Evolutionary conservation across 2,888 invertebrate genomes (phyloP).

Genomic region (Bembecia ichneumoniformis): DNA sequence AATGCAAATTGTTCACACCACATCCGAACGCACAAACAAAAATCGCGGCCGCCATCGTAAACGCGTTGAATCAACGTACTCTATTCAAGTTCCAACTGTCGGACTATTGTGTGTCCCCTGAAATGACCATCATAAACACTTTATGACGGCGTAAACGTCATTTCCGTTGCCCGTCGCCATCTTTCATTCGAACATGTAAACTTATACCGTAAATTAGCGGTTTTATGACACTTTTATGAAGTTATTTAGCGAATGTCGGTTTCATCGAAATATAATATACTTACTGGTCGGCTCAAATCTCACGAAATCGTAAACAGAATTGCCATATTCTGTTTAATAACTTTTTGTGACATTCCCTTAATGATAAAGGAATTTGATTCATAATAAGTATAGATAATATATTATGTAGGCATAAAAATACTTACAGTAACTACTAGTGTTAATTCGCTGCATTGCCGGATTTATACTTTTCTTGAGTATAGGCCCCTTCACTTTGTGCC

Average conservation of each 20-base stretch:
- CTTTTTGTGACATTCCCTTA: too few species aligned
- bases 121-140: conserved; percentile 10
- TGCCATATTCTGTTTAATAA: too few species aligned
- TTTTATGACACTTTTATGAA: conserved; percentile 19
- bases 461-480: too few species aligned
- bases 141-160: conserved; percentile 16
- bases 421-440: too few species aligned
- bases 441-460: too few species aligned
- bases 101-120: background rate
- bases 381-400: too few species aligned
- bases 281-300: conserved; percentile 6
- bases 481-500: too few species aligned
- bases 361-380: too few species aligned
- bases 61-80: background rate
- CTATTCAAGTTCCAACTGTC: background rate
- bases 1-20: background rate
- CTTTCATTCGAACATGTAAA: conserved; percentile 13
- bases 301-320: too few species aligned
- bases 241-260: conserved; percentile 16
- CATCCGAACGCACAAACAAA: background rate
- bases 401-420: too few species aligned
- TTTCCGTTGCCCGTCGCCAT: conserved; percentile 4
- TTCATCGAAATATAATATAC: too few species aligned
- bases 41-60: background rate
- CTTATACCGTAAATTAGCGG: conserved; percentile 14